These are phyloP conservation scores for Athripsodes cinereus DNA, from an alignment of 2,888 invertebrate genomes.

Conservation along the genomic window DNA sequence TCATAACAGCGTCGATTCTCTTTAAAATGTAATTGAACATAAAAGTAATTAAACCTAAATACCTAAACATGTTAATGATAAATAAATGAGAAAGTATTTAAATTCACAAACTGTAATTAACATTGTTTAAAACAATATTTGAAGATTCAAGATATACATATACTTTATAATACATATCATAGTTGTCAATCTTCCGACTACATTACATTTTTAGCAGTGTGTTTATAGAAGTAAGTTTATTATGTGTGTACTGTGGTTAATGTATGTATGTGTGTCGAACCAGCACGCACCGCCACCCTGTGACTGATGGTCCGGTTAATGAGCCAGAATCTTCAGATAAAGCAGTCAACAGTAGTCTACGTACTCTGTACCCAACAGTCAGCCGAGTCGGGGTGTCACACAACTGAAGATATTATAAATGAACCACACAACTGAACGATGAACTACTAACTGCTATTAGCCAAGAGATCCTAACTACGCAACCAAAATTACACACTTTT, in stretches of 20 bases:
- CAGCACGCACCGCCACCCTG: background rate
- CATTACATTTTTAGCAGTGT: background rate
- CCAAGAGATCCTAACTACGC: too few species aligned
- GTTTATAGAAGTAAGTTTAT: background rate
- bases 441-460: too few species aligned
- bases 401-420: slow-evolving; percentile 17
- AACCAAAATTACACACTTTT: too few species aligned
- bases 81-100: background rate
- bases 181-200: slow-evolving; percentile 12
- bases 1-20: too few species aligned
- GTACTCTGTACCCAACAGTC: too few species aligned
- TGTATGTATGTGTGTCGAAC: background rate
- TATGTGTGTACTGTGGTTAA: background rate
- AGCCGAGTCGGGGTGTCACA: background rate
- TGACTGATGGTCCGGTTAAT: slow-evolving; percentile 28
- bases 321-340: slow-evolving; percentile 27
- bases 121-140: background rate
- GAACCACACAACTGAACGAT: slow-evolving; percentile 15
- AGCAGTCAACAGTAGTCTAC: slow-evolving; percentile 18
- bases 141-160: background rate
- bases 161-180: too few species aligned
- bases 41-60: too few species aligned
- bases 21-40: too few species aligned
- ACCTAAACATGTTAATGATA: too few species aligned
- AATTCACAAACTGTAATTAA: background rate